Base-by-base conservation (phyloP, 2,888 invertebrate species). In the Lagria hirta region DNA sequence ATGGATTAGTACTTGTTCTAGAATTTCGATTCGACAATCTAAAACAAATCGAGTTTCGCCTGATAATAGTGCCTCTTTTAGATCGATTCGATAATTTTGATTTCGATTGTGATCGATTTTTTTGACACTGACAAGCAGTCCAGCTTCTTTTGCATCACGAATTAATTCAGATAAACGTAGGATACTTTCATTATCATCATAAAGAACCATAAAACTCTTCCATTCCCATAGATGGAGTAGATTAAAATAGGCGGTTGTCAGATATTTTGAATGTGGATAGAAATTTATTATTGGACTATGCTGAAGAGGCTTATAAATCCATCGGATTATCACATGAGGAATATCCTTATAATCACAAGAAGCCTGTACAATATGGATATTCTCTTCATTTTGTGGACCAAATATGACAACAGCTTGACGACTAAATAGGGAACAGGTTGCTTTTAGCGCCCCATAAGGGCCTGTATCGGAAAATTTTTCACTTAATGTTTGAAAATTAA, bases 291-390 rank as follows among this genome's bases (percentile, higher is more conserved):
- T 53, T 20, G 63, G 57, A 41, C 59, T 61, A 23, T 64, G 56
- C 17, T 65, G 24, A 2, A 41, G 10, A 1, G 58, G 52, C 16
- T 44, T 12, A 23, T 50, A 53, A 22, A 56, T 51, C 54, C 54
- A 85, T 51, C 82, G 80, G 1, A 78, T 78, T 53, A 81, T 76
- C 28, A 86, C 72, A 55, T 83, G 81, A 0, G 86, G 85, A 32
- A 86, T 75, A 59, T 83, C 82, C 62, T 83, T 74, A 2, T 75
- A 72, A 55, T 83, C 80, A 58, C 84, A 83, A 51, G 84, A 74
- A 8, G 82, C 81, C 53, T 82, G 80, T 2, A 84, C 78, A 47
- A 81, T 79, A 17, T 76, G 74, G 1, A 81, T 75, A 3, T 79
- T 74, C 27, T 47, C 33, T 2, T 6, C n/a, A 4, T 73, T 62